Base-by-base conservation (phyloP, 2,888 invertebrate genomes). In the Saturnia pavonia region DNA sequence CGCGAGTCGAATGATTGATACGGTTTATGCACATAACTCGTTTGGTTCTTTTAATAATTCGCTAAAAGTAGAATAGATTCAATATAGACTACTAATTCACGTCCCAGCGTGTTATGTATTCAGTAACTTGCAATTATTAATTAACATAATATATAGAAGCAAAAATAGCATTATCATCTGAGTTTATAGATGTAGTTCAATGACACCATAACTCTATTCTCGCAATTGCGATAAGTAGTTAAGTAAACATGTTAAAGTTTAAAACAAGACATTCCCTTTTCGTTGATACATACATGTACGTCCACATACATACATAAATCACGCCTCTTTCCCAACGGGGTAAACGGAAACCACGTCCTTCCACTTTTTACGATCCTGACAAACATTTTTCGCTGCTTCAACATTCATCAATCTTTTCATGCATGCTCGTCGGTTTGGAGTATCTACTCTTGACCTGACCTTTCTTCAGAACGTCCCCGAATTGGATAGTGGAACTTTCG, bases 1-100 rank as follows among this genome's bases (percentile, higher is more conserved):
- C 77, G 81, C 78, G 75, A 75, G 76, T 78, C 81, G 74, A 84
- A 80, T 79, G 75, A 78, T 78, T 73, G 82, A 77, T 74, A 82
- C 82, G 84, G 77, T 75, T 72, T 68, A 70, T 75, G 78, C 71
- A 73, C 78, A 76, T 77, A 81, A 78, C 78, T 48, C 69, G 69
- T 69, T 72, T 60, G 40, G 67, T 57, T 72, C 43, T 72, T 68
- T 70, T 60, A 71, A 68, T 57, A 71, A 63, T 51, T 40, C 34
- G n/a, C 65, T 65, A 65, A 65, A 65, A 65, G 19, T 34, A 65
- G 34, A 34, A 7, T 65, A 7, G 40, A 40, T 1, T 65, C 9
- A 40, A 40, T 4, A 65, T 40, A n/a, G 12, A 63, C 11, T 27
- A 27, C 16, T 27, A 3, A 65, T 40, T 65, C 7, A 8, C 19